Conservation (phyloP, 2,888 invertebrate genomes). For the Platycnemis pennipes region DNA sequence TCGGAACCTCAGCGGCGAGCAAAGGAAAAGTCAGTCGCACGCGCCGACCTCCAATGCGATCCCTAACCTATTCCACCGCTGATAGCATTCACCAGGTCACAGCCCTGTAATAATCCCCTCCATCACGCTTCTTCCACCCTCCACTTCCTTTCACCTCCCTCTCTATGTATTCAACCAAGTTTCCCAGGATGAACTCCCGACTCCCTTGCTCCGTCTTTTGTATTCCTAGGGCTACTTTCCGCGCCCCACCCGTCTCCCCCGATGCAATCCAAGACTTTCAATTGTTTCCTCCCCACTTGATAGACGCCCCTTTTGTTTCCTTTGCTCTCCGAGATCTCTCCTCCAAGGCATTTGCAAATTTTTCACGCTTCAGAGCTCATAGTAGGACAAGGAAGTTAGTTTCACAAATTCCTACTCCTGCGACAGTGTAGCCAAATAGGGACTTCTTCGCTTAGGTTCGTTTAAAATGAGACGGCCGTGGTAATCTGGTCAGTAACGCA, state of each 20-base stretch:
- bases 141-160: background rate
- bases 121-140: background rate
- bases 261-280: background rate
- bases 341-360: background rate
- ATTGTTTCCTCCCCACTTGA: background rate
- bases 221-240: background rate
- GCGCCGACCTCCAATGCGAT: background rate
- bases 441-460: no score
- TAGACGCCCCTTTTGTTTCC: background rate
- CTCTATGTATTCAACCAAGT: background rate
- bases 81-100: background rate
- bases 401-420: background rate
- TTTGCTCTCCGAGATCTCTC: background rate
- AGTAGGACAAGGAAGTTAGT: background rate
- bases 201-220: background rate
- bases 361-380: background rate
- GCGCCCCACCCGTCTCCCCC: background rate
- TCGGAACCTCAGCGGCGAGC: background rate
- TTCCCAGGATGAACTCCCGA: background rate
- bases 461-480: no score
- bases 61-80: conserved; percentile 12
- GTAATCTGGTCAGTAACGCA: no score
- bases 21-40: background rate
- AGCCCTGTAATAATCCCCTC: background rate
- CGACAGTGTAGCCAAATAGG: background rate